Evolutionary conservation across 2,113 vertebrate genomes (phyloP).

Genomic region (Cynocephalus volans): DNA sequence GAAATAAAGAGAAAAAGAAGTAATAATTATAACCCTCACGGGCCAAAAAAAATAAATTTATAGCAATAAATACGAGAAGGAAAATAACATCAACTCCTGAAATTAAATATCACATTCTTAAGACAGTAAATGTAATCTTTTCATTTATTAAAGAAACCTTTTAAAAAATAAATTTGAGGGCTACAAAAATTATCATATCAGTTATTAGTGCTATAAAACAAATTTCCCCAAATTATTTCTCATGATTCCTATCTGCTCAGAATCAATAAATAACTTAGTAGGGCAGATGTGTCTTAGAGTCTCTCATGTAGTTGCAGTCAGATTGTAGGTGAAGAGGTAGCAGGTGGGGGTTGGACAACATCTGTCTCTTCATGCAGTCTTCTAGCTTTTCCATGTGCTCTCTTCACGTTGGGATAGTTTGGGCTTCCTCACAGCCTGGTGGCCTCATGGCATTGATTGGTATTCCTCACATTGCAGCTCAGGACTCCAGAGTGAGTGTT

Average conservation of each 20-base stretch:
- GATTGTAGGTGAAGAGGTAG: background rate
- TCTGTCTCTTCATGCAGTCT: background rate
- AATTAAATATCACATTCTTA: conserved; percentile 26
- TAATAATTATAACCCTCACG: background rate
- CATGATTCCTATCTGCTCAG: background rate
- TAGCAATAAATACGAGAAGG: conserved; percentile 32
- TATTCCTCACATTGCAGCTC: background rate
- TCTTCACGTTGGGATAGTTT: background rate
- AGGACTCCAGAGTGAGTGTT: background rate
- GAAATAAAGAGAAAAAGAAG: conserved; percentile 42
- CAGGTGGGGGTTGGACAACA: background rate
- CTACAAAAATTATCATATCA: background rate
- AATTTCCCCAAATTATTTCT: conserved; percentile 20
- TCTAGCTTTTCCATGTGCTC: background rate
- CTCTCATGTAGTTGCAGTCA: background rate
- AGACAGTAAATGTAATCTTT: background rate
- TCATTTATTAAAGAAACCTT: conserved; percentile 18
- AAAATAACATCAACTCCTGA: conserved; percentile 37
- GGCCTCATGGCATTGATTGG: background rate
- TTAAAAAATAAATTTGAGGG: conserved; percentile 3
- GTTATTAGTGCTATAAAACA: background rate
- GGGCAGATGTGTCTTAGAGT: background rate
- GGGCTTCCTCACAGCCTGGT: background rate
- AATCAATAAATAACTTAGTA: background rate
- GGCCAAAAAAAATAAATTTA: conserved; percentile 42